Evolutionary conservation across 2,888 invertebrate species (phyloP).

Genomic region (Hypolimnas misippus): DNA sequence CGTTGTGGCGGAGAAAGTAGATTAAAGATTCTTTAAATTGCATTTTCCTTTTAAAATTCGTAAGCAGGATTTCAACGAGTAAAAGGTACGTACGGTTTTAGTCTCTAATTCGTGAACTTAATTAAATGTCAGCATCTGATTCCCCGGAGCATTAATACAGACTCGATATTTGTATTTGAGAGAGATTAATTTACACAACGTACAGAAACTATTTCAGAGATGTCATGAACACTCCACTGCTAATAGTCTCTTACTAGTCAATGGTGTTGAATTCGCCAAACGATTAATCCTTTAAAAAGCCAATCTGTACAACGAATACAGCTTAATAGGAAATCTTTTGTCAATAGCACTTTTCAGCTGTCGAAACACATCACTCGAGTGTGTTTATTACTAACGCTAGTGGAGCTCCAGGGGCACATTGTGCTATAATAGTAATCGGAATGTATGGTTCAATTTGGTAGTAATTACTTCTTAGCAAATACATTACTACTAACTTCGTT

Average conservation of each 20-base stretch:
- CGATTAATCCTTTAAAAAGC: constrained; percentile 11
- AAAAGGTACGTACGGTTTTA: constrained; percentile 18
- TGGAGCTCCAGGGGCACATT: constrained; percentile 63
- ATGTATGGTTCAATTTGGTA: constrained; percentile 66
- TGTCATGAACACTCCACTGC: constrained; percentile 21
- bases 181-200: constrained; percentile 29
- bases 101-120: constrained; percentile 26
- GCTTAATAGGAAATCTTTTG: constrained; percentile 25
- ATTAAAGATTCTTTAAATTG: constrained; percentile 33
- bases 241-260: constrained; percentile 6
- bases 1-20: constrained; percentile 33
- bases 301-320: constrained; percentile 16
- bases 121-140: constrained; percentile 31
- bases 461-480: constrained; percentile 50
- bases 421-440: constrained; percentile 69
- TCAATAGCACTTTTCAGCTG: constrained; percentile 37
- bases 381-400: constrained; percentile 44
- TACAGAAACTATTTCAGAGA: constrained; percentile 20
- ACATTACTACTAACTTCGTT: constrained; percentile 9
- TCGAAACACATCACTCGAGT: constrained; percentile 44
- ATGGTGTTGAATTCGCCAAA: constrained; percentile 4
- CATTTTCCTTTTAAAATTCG: constrained; percentile 24
- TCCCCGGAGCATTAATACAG: constrained; percentile 22
- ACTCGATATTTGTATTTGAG: constrained; percentile 29
- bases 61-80: constrained; percentile 19